Percentiles rank a stretch among this genome's conserved stretches.
phyloP scores from a whole-genome alignment of 2,113 vertebrate genomes.

The Aleadryas rufinucha region DNA sequence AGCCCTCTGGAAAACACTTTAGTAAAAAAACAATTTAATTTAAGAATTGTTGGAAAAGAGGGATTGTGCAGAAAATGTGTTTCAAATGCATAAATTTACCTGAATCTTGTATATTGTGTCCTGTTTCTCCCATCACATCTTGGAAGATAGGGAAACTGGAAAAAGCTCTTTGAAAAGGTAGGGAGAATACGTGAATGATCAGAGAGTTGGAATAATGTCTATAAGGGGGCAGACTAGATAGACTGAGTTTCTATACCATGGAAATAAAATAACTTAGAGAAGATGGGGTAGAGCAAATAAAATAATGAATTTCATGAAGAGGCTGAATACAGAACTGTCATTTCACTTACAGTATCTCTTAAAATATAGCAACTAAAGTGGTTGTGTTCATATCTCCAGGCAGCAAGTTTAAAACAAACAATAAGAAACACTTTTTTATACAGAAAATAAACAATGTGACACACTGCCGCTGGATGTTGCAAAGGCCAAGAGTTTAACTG shows the following conservation, averaged over 20 bases:
- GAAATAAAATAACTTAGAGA: neutral
- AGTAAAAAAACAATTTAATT: neutral
- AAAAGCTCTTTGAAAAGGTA: neutral
- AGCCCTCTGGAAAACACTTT: neutral
- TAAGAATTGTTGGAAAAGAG: neutral
- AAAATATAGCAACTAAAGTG: neutral
- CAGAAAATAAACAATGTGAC: neutral
- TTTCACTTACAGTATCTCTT: neutral
- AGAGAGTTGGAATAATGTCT: neutral
- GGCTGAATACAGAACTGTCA: neutral
- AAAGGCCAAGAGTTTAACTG: constrained; percentile 11
- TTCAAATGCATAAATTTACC: neutral
- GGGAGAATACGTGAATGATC: neutral
- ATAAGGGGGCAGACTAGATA: neutral
- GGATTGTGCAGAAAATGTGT: neutral
- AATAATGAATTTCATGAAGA: neutral
- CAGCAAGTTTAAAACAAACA: neutral
- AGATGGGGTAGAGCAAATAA: neutral
- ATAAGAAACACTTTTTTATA: neutral
- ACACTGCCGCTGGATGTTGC: neutral
- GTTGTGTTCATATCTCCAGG: neutral
- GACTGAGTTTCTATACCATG: neutral
- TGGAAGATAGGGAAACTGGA: neutral
- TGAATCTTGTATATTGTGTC: neutral
- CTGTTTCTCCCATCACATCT: neutral